These are phyloP conservation scores for Clarias batrachus DNA, from an alignment of 2,113 vertebrate species.

Conservation along the genomic window DNA sequence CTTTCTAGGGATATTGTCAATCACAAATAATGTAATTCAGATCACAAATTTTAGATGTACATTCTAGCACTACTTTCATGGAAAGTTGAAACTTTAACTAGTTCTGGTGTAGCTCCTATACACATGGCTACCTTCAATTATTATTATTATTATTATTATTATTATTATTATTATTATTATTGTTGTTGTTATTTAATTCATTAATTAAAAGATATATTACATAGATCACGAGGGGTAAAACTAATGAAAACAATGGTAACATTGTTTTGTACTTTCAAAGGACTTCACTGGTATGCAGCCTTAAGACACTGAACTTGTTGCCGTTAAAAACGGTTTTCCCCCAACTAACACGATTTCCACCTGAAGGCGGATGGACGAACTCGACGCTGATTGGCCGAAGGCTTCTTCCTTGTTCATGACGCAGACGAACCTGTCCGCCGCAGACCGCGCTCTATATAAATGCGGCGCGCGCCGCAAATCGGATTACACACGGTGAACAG, in stretches of 20 bases:
- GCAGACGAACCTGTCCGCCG: constrained; percentile 63
- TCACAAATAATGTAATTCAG: not conserved
- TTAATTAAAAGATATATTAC: not conserved
- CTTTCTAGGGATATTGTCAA: not conserved
- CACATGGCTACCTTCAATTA: not conserved
- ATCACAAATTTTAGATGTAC: not conserved
- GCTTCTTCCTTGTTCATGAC: constrained; percentile 64
- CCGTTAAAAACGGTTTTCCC: not conserved
- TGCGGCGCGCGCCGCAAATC: constrained; percentile 57
- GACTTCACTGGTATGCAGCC: too few species aligned
- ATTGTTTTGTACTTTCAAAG: not conserved
- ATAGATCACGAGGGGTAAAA: not conserved
- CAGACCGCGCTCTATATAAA: constrained; percentile 70
- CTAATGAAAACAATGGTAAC: not conserved
- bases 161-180: too few species aligned
- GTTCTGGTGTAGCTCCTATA: not conserved
- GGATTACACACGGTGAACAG: constrained; percentile 59
- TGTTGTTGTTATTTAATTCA: too few species aligned
- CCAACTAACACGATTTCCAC: constrained; percentile 53
- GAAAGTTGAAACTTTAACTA: not conserved
- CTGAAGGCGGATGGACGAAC: constrained; percentile 30
- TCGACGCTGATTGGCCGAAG: constrained; percentile 53
- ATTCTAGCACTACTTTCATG: not conserved
- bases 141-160: not conserved
- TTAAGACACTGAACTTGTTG: not conserved